These are phyloP conservation scores for Pyxicephalus adspersus DNA, from an alignment of 2,113 vertebrate genomes.

Conservation along the genomic window DNA sequence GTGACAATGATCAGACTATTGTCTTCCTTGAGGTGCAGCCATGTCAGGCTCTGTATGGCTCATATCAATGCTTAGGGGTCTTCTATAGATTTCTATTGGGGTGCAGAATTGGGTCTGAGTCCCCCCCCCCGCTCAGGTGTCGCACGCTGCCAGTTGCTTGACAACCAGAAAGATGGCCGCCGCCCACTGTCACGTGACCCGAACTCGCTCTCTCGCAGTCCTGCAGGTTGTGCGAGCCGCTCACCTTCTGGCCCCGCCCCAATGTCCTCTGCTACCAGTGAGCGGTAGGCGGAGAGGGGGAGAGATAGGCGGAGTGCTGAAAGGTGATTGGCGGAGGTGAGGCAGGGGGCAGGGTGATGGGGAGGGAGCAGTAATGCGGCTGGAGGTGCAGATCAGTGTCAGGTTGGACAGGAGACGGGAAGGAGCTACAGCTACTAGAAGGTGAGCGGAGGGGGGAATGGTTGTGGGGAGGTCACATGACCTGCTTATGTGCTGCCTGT, in stretches of 20 bases:
- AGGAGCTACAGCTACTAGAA: constrained; percentile 4
- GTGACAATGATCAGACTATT: too few relatives aligned
- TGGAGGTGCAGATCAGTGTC: constrained; percentile 44
- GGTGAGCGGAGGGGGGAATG: background rate
- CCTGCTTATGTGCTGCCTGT: background rate
- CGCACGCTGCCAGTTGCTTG: constrained; percentile 12
- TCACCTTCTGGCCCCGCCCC: constrained; percentile 40
- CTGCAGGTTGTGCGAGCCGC: constrained; percentile 39
- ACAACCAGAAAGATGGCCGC: constrained; percentile 50
- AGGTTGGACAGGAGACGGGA: constrained; percentile 24
- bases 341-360: background rate
- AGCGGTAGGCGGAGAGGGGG: background rate
- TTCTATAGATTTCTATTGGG: too few relatives aligned
- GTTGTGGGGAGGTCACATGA: background rate
- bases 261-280: background rate
- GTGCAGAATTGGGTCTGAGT: too few relatives aligned
- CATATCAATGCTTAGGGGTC: too few relatives aligned
- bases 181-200: constrained; percentile 10
- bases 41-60: too few relatives aligned
- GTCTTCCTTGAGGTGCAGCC: too few relatives aligned
- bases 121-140: background rate
- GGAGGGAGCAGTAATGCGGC: constrained; percentile 13
- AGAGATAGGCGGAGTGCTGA: too few relatives aligned
- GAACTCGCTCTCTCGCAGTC: background rate
- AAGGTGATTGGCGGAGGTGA: constrained; percentile 5